phyloP scores from a whole-genome alignment of 2,797 vertebrate species.

The Anableps anableps region DNA sequence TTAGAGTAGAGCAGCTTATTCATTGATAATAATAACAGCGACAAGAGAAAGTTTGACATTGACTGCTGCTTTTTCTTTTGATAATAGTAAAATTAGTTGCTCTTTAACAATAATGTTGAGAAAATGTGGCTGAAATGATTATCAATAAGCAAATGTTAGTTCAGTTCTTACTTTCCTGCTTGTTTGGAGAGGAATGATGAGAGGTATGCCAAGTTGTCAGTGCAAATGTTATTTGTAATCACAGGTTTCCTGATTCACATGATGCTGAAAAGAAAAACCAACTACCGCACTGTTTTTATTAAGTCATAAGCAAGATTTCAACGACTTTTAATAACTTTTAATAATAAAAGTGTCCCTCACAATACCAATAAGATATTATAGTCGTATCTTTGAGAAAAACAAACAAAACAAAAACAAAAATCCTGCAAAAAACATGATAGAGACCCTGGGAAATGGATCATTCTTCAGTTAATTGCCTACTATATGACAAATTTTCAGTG shows the following conservation, averaged over 20 bases:
- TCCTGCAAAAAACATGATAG: too few species aligned
- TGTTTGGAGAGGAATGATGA: not conserved
- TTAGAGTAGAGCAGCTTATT: conserved; percentile 26
- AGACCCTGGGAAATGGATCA: too few species aligned
- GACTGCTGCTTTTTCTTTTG: conserved; percentile 8
- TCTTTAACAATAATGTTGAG: not conserved
- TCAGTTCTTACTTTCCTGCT: not conserved
- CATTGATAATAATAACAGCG: conserved; percentile 45
- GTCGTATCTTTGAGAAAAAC: not conserved
- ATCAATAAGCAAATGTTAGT: not conserved
- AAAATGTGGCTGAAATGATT: not conserved
- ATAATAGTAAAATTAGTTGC: not conserved
- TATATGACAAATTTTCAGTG: too few species aligned
- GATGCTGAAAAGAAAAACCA: not conserved
- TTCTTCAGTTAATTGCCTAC: too few species aligned
- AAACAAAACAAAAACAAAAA: too few species aligned
- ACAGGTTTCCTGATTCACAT: not conserved
- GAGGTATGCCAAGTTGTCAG: not conserved
- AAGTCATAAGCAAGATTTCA: not conserved
- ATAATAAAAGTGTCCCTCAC: not conserved
- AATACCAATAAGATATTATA: not conserved
- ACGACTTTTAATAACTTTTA: not conserved
- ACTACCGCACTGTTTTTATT: not conserved
- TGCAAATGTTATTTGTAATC: not conserved
- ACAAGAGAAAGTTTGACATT: not conserved